phyloP scores from a whole-genome alignment of 2,888 invertebrate species.

The Limenitis camilla region DNA sequence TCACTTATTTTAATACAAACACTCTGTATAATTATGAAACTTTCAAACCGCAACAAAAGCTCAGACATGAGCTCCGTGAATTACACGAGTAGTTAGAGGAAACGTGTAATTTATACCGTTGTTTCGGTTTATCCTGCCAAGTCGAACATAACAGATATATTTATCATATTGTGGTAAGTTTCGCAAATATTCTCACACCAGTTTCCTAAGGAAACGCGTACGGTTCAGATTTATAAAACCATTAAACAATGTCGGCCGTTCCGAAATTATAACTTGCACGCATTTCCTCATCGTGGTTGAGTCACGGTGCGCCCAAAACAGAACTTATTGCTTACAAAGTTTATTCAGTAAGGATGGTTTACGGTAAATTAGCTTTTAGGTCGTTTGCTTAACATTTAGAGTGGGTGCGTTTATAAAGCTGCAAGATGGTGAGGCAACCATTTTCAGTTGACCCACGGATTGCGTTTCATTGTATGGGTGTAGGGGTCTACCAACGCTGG shows the following conservation, averaged over 20 bases:
- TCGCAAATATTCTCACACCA: constrained; percentile 24
- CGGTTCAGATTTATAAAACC: constrained; percentile 57
- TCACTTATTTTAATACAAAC: no score
- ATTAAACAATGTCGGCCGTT: constrained; percentile 65
- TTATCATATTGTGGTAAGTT: constrained; percentile 3
- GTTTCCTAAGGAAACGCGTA: constrained; percentile 37
- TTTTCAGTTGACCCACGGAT: constrained; percentile 35
- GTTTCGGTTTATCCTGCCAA: constrained; percentile 9
- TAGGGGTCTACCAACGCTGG: constrained; percentile 44
- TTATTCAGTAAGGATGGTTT: constrained; percentile 16
- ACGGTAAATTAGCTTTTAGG: constrained; percentile 32
- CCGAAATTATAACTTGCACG: constrained; percentile 70
- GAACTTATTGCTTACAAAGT: constrained; percentile 63
- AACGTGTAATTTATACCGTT: constrained; percentile 2
- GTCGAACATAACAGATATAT: constrained; percentile 8
- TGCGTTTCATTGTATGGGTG: constrained; percentile 35
- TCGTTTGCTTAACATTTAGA: constrained; percentile 13
- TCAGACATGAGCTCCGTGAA: no score
- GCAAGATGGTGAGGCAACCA: constrained; percentile 40
- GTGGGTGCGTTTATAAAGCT: constrained; percentile 30
- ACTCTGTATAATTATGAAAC: no score
- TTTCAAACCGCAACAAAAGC: no score
- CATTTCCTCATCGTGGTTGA: constrained; percentile 71
- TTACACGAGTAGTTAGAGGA: not conserved
- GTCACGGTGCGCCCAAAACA: constrained; percentile 68